Base-by-base conservation (phyloP, 2,888 invertebrate genomes). In the Phytoseiulus persimilis region DNA sequence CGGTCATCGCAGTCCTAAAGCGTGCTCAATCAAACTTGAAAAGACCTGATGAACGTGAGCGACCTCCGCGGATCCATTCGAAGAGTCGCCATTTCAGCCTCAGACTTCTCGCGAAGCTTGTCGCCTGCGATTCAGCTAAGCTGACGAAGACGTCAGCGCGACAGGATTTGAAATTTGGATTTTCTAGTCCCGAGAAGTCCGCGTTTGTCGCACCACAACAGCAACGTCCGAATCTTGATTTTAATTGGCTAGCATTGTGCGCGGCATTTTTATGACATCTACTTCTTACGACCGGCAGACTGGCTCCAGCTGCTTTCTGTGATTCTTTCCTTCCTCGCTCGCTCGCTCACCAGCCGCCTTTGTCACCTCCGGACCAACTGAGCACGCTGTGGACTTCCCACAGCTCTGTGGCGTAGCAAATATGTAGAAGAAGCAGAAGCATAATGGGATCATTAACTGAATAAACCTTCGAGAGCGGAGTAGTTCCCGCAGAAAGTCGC, bases 231-330 rank as follows among this genome's bases (percentile, higher is more conserved):
- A 32, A n/a, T 87, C 32, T 31, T 31, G 45, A 32, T 87, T 87
- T 87, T 87, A 87, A 87, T 87, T 87, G 87, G 87, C 32, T 87
- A 6, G 87, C 87, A 87, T 87, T 87, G 87, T 87, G 32, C 33
- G n/a, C 32, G 87, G 45, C 32, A 87, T 87, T 31, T 87, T 87
- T 87, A 87, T 87, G 87, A 87, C 87, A 45, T 87, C 39, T 87
- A n/a, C 87, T 45, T 32, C 31, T 31, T 32, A 45, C 31, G 32
- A 45, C 87, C 32, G 33, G 14, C 83, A 33, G 83, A 83, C 65
- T 65, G 65, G 65, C 28, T 65, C 65, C 65, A 65, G 65, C 65
- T 65, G 65, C 65, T 65, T 65, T 65, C 65, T 65, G 65, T 65
- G 65, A 65, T 65, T 65, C 65, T 65, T 65, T 65, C 65, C 65